Evolutionary conservation across 2,888 invertebrate species (phyloP), one percentile per base, ranked within the genome.

Genomic region (Eupithecia tripunctaria): DNA sequence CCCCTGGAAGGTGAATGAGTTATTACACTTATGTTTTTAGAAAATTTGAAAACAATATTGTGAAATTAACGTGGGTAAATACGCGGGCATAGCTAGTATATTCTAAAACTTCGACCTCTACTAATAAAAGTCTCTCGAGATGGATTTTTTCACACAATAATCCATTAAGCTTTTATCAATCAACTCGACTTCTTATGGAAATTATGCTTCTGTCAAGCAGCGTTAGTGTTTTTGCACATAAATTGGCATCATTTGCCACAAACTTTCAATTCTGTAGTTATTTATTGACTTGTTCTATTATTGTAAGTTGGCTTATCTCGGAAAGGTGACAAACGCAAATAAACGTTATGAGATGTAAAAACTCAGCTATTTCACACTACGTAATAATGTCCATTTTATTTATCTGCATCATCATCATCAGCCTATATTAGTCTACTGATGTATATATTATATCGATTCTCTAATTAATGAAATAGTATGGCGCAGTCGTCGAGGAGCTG

Each of bases 241-340:
- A 88, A 88, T 87, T 81, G 82, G 80, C 81, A 84, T 87, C 86
- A 88, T 88, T 86, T 85, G 85, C 85, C 82, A 85, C 86, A 85
- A 86, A 69, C 81, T 87, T 87, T 85, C 89, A 86, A 85, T 21
- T 5, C 12, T 63, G 32, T 5, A 21, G 62, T 74, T 74, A 76
- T 70, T 64, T 64, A 64, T 64, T 14, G n/a, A n/a, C 64, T 68
- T 60, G 70, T 75, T 77, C 78, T 77, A 75, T 79, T 73, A 79
- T 41, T 78, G 79, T 75, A 71, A 29, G 79, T 80, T 76, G 73
- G 75, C 70, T 78, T 81, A 80, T 81, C 75, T 71, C 62, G 74
- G 77, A 81, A 56, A 56, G 56, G 83, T 77, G 76, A 73, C 76
- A 78, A 51, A 51, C 78, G 82, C 77, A 84, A 84, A 79, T 80